Conservation (phyloP, 2,888 invertebrate genomes). For the Caprella mutica region DNA sequence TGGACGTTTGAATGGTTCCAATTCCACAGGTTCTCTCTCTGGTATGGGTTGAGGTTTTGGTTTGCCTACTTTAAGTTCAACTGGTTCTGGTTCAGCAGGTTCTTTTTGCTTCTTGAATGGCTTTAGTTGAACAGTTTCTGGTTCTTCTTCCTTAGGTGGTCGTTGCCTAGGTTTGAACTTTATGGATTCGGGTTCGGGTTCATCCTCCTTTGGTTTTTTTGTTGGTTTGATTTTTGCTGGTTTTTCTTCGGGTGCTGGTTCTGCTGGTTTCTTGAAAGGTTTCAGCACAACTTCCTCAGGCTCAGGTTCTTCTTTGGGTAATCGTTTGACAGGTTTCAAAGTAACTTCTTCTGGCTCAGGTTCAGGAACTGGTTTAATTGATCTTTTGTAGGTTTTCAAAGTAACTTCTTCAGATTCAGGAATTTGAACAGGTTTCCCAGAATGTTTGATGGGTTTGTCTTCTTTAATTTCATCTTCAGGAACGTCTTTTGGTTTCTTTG, state of each 20-base stretch:
- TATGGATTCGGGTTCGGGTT: constrained; percentile 4
- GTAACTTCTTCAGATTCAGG: background rate
- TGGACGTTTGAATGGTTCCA: background rate
- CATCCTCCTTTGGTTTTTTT: constrained; percentile 1
- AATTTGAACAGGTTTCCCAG: background rate
- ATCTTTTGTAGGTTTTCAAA: background rate
- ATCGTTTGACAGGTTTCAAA: background rate
- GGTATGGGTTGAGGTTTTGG: background rate
- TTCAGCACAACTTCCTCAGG: background rate
- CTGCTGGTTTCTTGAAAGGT: background rate
- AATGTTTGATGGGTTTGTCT: background rate
- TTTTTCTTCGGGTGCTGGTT: constrained; percentile 6
- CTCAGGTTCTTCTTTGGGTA: background rate
- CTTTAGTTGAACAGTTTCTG: background rate
- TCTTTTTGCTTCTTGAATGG: background rate
- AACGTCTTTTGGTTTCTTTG: background rate
- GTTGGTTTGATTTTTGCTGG: constrained; percentile 1
- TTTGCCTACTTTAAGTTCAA: background rate
- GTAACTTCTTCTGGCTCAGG: constrained; percentile 6
- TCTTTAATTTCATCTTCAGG: background rate
- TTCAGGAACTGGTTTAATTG: background rate
- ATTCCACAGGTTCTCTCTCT: background rate
- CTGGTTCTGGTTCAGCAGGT: background rate
- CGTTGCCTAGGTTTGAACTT: background rate
- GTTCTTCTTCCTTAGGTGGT: constrained; percentile 2